Evolutionary conservation across 2,888 invertebrate species (phyloP).

Genomic region (Hecatera dysodea): DNA sequence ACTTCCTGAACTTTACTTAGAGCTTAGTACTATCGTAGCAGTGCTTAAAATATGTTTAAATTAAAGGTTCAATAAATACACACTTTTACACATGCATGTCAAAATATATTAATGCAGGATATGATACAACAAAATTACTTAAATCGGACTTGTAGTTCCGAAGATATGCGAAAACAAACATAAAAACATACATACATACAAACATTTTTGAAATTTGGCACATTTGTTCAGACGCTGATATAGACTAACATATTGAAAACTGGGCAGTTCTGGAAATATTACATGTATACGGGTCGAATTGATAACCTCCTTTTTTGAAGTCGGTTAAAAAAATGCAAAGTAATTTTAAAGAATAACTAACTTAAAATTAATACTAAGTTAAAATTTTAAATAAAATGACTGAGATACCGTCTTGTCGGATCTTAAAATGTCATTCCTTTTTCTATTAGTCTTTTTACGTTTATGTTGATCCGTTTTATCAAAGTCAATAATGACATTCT

Average conservation of each 20-base stretch:
- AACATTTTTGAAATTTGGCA: no score
- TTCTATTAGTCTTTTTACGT: not conserved
- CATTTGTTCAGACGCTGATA: no score
- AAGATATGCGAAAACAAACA: no score
- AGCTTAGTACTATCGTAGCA: not conserved
- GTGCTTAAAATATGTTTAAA: not conserved
- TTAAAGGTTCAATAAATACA: not conserved
- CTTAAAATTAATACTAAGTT: not conserved
- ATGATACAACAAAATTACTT: no score
- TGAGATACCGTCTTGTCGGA: not conserved
- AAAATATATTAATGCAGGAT: no score
- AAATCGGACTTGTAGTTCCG: no score
- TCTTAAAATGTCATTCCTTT: not conserved
- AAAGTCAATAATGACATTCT: constrained; percentile 11
- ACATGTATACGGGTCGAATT: no score
- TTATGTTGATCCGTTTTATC: not conserved
- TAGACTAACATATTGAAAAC: no score
- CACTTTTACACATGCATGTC: not conserved
- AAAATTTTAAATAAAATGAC: constrained; percentile 1
- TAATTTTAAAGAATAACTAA: not conserved
- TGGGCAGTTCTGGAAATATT: no score
- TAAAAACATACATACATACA: no score
- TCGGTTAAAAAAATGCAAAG: not conserved
- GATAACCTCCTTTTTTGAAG: no score
- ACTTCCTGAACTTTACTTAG: not conserved